Conservation (phyloP, 2,113 vertebrate species). For the Centrocercus urophasianus region DNA sequence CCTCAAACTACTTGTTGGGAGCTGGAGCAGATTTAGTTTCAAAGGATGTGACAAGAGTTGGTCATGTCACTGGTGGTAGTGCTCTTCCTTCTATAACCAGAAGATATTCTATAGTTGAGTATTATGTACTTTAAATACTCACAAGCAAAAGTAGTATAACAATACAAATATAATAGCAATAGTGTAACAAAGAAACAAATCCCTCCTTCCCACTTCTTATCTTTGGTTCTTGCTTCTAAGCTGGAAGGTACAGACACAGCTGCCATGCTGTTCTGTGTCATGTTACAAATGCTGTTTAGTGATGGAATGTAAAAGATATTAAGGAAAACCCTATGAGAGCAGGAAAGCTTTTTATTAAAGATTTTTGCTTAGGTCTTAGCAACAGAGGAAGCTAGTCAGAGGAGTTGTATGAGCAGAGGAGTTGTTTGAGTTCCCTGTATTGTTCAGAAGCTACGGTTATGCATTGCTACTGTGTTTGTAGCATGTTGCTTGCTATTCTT, state of each 20-base stretch:
- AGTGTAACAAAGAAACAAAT: neutral
- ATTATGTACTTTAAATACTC: neutral
- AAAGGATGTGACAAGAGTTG: neutral
- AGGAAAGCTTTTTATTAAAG: neutral
- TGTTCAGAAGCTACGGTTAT: neutral
- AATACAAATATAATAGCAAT: neutral
- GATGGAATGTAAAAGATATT: no score
- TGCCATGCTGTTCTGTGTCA: neutral
- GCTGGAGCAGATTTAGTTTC: fast-evolving
- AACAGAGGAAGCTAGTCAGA: neutral
- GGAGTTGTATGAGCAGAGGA: neutral
- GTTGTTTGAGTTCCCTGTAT: neutral
- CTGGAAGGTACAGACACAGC: neutral
- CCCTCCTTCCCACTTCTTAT: neutral
- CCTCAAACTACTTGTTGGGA: neutral
- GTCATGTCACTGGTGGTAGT: neutral
- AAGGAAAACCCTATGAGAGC: neutral
- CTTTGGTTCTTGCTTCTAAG: neutral
- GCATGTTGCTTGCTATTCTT: neutral
- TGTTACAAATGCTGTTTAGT: neutral
- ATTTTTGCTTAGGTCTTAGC: neutral
- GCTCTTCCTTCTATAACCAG: neutral
- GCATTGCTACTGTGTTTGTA: neutral
- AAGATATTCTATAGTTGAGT: neutral
- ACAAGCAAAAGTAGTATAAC: neutral